phyloP scores from a whole-genome alignment of 2,888 invertebrate genomes.

The Drosophila prolongata region DNA sequence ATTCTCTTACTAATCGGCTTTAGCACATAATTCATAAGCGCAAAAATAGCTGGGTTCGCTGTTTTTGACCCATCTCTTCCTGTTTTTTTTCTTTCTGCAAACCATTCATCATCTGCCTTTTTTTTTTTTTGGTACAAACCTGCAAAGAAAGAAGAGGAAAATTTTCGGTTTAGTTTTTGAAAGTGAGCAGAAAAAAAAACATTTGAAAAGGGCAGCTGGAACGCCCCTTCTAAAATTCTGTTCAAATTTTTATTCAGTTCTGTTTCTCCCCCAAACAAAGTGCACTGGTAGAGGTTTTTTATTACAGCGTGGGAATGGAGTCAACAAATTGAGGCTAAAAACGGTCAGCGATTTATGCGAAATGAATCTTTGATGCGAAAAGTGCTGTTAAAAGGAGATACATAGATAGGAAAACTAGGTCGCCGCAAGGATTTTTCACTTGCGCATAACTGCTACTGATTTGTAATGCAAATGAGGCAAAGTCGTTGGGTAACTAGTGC shows the following conservation, averaged over 20 bases:
- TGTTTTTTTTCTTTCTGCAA: not conserved
- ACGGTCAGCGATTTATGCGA: conserved; percentile 63
- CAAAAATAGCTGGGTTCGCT: conserved; percentile 49
- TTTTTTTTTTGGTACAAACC: conserved; percentile 53
- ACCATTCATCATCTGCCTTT: conserved; percentile 36
- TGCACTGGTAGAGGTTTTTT: conserved; percentile 47
- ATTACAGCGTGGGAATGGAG: conserved; percentile 68
- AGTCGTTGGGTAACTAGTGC: conserved; percentile 60
- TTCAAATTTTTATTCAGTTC: conserved; percentile 22
- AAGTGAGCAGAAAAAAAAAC: conserved; percentile 36
- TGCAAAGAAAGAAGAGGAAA: conserved; percentile 55
- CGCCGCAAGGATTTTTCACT: conserved; percentile 71
- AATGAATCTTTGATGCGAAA: conserved; percentile 54
- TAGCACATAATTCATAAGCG: conserved; percentile 60
- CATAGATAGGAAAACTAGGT: conserved; percentile 61
- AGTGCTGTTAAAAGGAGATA: conserved; percentile 47
- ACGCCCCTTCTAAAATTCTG: conserved; percentile 18
- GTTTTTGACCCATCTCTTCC: conserved; percentile 13
- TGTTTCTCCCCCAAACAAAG: conserved; percentile 1
- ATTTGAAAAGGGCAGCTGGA: conserved; percentile 60
- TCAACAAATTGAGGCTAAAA: conserved; percentile 32
- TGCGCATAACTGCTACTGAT: conserved; percentile 70
- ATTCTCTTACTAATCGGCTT: conserved; percentile 68
- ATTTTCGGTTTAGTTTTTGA: conserved; percentile 40
- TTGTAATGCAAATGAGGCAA: conserved; percentile 79